Percentiles rank a stretch among this genome's conserved stretches.
phyloP scores from a whole-genome alignment of 1,140 invertebrate species.

The Temnothorax nylanderi region DNA sequence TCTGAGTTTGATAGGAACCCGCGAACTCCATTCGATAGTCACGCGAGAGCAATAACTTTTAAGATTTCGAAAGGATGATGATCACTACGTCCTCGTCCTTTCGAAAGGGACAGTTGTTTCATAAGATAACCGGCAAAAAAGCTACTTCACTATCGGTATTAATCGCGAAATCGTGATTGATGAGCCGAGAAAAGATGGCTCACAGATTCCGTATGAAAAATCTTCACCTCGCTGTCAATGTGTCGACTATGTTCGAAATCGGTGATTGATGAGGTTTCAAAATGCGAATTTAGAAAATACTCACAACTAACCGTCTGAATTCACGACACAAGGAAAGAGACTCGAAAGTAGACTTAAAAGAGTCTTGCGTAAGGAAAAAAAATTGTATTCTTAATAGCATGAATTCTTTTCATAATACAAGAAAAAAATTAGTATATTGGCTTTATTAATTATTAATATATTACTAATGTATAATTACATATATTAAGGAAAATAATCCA shows the following conservation, averaged over 20 bases:
- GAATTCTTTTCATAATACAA: neutral
- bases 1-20: neutral
- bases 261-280: slow-evolving; percentile 54
- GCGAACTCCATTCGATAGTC: neutral
- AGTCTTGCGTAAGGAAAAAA: neutral
- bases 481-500: neutral
- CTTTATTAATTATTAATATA: neutral
- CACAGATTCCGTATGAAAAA: slow-evolving; percentile 39
- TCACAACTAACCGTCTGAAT: neutral
- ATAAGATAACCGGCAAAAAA: neutral
- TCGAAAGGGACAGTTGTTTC: slow-evolving; percentile 3
- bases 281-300: slow-evolving; percentile 30
- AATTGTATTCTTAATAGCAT: neutral
- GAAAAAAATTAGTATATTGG: neutral
- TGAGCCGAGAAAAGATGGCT: slow-evolving; percentile 42
- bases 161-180: slow-evolving; percentile 62
- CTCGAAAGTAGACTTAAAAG: too few species aligned
- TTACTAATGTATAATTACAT: neutral
- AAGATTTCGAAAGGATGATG: neutral
- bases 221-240: slow-evolving; percentile 45
- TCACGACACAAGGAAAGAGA: neutral
- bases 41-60: neutral
- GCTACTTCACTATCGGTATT: slow-evolving; percentile 42
- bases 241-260: slow-evolving; percentile 25
- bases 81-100: neutral